These are phyloP conservation scores for Orthonychiurus folsomi DNA, from an alignment of 2,888 invertebrate genomes.

Conservation along the genomic window DNA sequence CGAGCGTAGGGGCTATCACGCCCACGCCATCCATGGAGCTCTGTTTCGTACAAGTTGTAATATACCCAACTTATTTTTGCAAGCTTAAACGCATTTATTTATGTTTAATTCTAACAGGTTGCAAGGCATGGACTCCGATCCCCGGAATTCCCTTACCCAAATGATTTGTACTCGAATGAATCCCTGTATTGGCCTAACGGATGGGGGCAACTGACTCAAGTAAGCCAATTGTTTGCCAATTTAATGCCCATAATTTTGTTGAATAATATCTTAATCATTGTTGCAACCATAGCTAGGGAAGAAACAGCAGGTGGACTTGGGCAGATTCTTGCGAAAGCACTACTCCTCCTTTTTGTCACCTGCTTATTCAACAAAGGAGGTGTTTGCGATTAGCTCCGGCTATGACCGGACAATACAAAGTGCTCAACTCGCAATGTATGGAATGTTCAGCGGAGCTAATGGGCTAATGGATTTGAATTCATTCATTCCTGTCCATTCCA, in stretches of 20 bases:
- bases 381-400: conserved; percentile 9
- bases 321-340: background rate
- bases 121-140: conserved; percentile 7
- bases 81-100: no score
- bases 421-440: background rate
- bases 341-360: background rate
- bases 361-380: background rate
- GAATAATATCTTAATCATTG: background rate
- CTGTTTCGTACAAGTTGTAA: no score
- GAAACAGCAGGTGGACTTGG: background rate
- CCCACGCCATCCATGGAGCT: no score
- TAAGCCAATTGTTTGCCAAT: background rate
- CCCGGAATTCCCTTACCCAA: conserved; percentile 6
- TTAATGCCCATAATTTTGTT: background rate
- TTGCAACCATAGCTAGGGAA: conserved; percentile 5
- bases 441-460: background rate
- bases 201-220: conserved; percentile 10
- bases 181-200: conserved; percentile 11
- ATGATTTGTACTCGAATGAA: conserved; percentile 5
- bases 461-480: background rate
- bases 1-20: no score
- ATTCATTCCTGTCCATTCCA: conserved; percentile 3
- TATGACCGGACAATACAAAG: conserved; percentile 6
- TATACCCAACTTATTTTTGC: no score
- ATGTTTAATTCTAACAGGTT: conserved; percentile 1